Evolutionary conservation across 2,113 vertebrate genomes (phyloP), one percentile per base, ranked within the genome.

Genomic region (Archilochus colubris): DNA sequence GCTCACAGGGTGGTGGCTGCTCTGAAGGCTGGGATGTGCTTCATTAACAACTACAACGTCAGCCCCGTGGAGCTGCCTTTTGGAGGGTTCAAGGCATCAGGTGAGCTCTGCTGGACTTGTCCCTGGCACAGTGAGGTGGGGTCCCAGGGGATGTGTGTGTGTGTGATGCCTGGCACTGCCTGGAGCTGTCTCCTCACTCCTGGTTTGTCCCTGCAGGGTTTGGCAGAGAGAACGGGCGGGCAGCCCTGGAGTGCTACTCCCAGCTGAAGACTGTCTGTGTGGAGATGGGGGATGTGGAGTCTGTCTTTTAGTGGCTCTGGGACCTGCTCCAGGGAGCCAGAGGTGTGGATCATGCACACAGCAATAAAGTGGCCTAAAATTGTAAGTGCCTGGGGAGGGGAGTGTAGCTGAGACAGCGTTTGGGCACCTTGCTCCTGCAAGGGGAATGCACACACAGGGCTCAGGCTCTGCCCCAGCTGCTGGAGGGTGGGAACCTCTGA

Each of bases 31-130:
- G 99, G 99, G 20, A 98, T 98, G 51, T 99, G 99, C 96, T 99
- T 98, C 97, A 98, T 99, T 69, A 99, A 99, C 97, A 99, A 99
- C 97, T 99, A 99, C 96, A 99, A 99, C 3, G 30, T 97, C 88
- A 98, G 91, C 88, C 98, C 99, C 0, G 86, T 99, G 92, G 99
- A 99, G 82, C 4, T 99, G 88, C 99, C 99, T 4, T 99, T 99
- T 3, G 99, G 99, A 38, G 99, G 99, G 12, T 99, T 99, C 95
- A 99, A 99, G 96, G 98, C 96, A 95, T 99, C 99, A 96, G 99
- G 99, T 99, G 95, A 89, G 97, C n/a, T 66, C 31, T 50, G 53
- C 38, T 58, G 61, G 83, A 17, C 76, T 44, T 81, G 8, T 46
- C 50, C 67, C 40, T 53, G 33, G 21, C 50, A 9, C 4, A 14